phyloP scores from a whole-genome alignment of 2,113 vertebrate genomes.

The Pangasianodon gigas region DNA sequence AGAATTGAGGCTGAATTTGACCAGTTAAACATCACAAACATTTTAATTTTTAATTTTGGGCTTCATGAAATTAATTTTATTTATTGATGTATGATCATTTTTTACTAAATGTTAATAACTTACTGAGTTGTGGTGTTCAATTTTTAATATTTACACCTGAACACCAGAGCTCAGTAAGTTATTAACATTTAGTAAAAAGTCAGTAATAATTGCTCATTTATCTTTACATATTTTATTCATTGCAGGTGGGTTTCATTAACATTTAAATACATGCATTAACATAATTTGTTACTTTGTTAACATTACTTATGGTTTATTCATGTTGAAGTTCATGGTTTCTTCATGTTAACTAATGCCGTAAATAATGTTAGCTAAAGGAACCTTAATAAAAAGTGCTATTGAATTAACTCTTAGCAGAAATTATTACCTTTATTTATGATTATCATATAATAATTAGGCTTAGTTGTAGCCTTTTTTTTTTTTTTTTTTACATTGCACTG shows the following conservation, averaged over 20 bases:
- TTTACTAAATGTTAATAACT: too few species aligned
- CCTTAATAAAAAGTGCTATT: background rate
- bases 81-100: too few species aligned
- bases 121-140: too few species aligned
- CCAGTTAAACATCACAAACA: too few species aligned
- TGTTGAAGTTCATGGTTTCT: background rate
- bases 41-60: too few species aligned
- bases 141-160: background rate
- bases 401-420: background rate
- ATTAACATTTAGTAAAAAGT: background rate
- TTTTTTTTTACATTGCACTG: background rate
- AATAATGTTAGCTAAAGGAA: background rate
- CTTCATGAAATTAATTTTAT: too few species aligned
- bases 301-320: background rate
- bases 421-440: background rate
- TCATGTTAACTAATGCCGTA: background rate
- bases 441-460: background rate
- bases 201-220: background rate
- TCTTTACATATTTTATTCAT: background rate
- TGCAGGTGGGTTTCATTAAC: background rate
- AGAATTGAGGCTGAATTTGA: background rate
- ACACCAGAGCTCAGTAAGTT: background rate
- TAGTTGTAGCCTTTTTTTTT: background rate
- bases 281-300: background rate
- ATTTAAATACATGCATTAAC: background rate